Percentiles rank a stretch among this genome's conserved stretches.
phyloP scores from a whole-genome alignment of 2,888 invertebrate genomes.

The Patella depressa region DNA sequence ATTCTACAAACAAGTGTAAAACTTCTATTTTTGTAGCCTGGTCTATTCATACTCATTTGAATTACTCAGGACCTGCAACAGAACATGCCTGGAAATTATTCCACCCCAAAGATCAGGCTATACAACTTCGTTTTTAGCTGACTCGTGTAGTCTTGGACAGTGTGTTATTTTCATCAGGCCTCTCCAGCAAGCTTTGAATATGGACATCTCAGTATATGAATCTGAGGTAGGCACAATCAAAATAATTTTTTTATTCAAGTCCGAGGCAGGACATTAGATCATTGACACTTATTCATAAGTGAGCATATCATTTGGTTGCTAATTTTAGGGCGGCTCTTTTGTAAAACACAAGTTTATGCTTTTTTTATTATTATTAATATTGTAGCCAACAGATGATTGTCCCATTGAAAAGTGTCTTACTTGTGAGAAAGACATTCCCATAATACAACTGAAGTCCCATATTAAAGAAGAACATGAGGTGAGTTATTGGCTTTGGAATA shows the following conservation, averaged over 20 bases:
- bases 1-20: not conserved
- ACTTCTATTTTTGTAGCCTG: not conserved
- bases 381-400: slow-evolving; percentile 11
- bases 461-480: slow-evolving; percentile 6
- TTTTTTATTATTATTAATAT: slow-evolving; percentile 7
- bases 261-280: too few species aligned
- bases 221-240: slow-evolving; percentile 9
- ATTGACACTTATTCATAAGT: too few species aligned
- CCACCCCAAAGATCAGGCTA: slow-evolving; percentile 11
- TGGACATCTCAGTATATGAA: not conserved
- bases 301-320: too few species aligned
- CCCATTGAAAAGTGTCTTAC: slow-evolving; percentile 7
- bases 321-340: not conserved
- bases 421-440: slow-evolving; percentile 8
- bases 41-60: slow-evolving; percentile 1
- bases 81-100: slow-evolving; percentile 6
- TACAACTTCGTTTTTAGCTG: not conserved
- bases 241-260: not conserved
- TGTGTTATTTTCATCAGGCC: slow-evolving; percentile 10
- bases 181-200: slow-evolving; percentile 4
- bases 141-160: slow-evolving; percentile 6
- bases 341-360: slow-evolving; percentile 7
- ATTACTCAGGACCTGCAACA: not conserved
- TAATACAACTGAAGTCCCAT: slow-evolving; percentile 9
- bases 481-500: slow-evolving; percentile 7